A percentile compares a stretch with the other conserved stretches of the same genome.
These are phyloP conservation scores for Globicephala melas DNA, from an alignment of 2,113 vertebrate species.

Conservation along the genomic window DNA sequence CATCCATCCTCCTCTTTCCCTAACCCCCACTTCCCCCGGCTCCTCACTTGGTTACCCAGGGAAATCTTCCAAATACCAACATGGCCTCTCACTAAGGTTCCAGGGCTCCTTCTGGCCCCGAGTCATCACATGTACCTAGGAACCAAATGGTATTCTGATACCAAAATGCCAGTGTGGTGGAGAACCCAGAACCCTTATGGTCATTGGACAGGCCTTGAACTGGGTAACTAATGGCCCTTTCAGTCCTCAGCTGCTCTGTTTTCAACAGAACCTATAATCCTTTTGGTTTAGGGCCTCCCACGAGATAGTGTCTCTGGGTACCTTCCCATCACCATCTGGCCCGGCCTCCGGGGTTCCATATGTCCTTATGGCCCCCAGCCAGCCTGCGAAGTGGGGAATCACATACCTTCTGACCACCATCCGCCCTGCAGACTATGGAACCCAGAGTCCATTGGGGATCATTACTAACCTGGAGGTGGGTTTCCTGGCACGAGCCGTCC, in stretches of 20 bases:
- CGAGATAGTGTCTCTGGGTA: neutral
- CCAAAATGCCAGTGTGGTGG: neutral
- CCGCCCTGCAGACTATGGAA: neutral
- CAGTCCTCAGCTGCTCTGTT: neutral
- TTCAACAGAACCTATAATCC: neutral
- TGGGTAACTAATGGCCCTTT: neutral
- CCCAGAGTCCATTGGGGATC: neutral
- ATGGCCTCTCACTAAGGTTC: neutral
- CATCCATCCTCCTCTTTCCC: neutral
- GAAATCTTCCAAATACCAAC: neutral
- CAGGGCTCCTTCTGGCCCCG: neutral
- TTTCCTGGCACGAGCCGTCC: neutral
- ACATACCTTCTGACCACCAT: neutral
- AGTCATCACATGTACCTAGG: neutral
- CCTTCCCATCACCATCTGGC: neutral
- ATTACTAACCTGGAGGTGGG: neutral
- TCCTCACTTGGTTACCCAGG: neutral
- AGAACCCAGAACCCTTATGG: neutral
- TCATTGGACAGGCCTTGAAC: neutral
- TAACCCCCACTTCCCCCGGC: neutral
- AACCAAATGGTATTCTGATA: neutral
- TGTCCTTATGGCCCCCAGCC: neutral
- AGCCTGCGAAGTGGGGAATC: neutral
- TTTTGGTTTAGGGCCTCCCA: neutral
- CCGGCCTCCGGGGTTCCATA: neutral